These are phyloP conservation scores for Drosophila ustulata DNA, from an alignment of 2,888 invertebrate genomes.

Conservation along the genomic window DNA sequence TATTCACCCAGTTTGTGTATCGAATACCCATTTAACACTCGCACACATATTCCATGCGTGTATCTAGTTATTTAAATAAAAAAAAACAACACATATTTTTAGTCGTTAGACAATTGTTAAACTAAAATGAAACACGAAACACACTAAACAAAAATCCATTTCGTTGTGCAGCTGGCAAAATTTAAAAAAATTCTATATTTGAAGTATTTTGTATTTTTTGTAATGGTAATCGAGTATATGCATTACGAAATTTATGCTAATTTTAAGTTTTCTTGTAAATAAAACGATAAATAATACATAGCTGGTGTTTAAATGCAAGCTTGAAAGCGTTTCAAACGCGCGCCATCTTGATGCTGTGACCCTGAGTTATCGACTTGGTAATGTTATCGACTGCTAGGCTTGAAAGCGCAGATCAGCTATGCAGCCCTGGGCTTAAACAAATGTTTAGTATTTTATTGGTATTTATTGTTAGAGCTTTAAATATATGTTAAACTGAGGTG, in stretches of 20 bases:
- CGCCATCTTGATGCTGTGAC: slow-evolving; percentile 2
- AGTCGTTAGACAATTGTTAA: slow-evolving; percentile 83
- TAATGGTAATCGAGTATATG: slow-evolving; percentile 56
- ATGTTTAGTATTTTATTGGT: not conserved
- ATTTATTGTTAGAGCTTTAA: slow-evolving; percentile 12
- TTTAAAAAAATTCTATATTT: slow-evolving; percentile 34
- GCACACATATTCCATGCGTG: slow-evolving; percentile 77
- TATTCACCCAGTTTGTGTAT: slow-evolving; percentile 25
- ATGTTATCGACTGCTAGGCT: slow-evolving; percentile 13
- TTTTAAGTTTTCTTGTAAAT: slow-evolving; percentile 75
- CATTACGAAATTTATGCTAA: slow-evolving; percentile 60
- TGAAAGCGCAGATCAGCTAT: not conserved
- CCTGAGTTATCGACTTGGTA: slow-evolving; percentile 12
- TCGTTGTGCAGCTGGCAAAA: slow-evolving; percentile 43
- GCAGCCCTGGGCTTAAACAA: not conserved
- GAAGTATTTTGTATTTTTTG: slow-evolving; percentile 47
- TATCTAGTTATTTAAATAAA: slow-evolving; percentile 83
- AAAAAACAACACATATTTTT: slow-evolving; percentile 72
- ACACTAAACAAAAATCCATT: slow-evolving; percentile 22
- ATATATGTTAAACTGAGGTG: slow-evolving; percentile 7
- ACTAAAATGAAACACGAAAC: slow-evolving; percentile 48
- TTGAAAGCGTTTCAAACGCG: not conserved
- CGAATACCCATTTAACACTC: slow-evolving; percentile 62
- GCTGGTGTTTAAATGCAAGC: not conserved
- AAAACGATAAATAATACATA: slow-evolving; percentile 61